A percentile compares a stretch with the other conserved stretches of the same genome.
Conservation (phyloP, 2,797 vertebrate genomes). For the Rhinatrema bivittatum region DNA sequence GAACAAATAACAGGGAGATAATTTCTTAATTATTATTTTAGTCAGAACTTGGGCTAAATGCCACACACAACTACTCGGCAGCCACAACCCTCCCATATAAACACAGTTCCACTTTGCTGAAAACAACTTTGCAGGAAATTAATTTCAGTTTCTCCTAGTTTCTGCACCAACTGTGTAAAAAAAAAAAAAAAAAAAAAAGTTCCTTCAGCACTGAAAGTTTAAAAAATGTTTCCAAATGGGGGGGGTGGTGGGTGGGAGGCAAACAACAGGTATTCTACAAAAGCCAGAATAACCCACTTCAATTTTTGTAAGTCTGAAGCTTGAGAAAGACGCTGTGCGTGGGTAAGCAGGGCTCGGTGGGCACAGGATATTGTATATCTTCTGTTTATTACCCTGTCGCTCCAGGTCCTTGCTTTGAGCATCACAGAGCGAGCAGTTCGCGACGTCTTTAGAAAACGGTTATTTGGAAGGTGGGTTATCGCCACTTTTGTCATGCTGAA, state of each 20-base stretch:
- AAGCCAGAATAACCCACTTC: constrained; percentile 27
- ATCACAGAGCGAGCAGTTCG: too few relatives aligned
- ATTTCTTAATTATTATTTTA: constrained; percentile 26
- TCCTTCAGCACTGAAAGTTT: constrained; percentile 52
- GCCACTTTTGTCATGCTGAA: constrained; percentile 18
- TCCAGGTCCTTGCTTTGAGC: too few relatives aligned
- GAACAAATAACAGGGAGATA: background rate
- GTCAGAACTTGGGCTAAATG: constrained; percentile 36
- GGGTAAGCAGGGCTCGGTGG: background rate
- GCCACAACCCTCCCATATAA: constrained; percentile 37
- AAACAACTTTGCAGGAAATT: too few relatives aligned
- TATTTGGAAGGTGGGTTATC: constrained; percentile 23
- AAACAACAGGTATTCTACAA: constrained; percentile 37
- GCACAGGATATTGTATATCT: constrained; percentile 6
- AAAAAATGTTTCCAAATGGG: too few relatives aligned
- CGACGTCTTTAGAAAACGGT: too few relatives aligned
- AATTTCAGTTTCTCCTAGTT: too few relatives aligned
- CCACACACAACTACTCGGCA: constrained; percentile 36
- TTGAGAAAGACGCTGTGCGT: constrained; percentile 1
- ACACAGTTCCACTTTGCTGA: constrained; percentile 43
- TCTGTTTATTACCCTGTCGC: constrained; percentile 39
- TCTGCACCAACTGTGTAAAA: constrained; percentile 56
- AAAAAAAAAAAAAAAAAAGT: too few relatives aligned
- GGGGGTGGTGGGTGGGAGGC: too few relatives aligned
- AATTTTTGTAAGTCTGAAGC: constrained; percentile 42